Percentiles rank a stretch among this genome's conserved stretches.
These are phyloP conservation scores for Cyphomyrus plagiostoma DNA, from an alignment of 2,113 vertebrate species.

Conservation along the genomic window DNA sequence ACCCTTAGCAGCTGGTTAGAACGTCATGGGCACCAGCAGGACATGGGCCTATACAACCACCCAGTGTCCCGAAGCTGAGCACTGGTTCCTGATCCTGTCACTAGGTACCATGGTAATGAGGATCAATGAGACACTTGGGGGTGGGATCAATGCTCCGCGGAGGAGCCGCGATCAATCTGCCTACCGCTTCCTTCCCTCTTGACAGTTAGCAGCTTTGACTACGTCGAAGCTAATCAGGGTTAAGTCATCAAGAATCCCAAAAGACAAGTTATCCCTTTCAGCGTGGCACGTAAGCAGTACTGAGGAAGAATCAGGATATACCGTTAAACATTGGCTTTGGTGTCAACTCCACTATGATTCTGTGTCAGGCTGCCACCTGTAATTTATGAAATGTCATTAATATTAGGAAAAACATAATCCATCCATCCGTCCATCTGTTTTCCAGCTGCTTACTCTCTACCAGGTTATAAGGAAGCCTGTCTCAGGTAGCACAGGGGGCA, in stretches of 20 bases:
- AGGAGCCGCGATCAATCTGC: conserved; percentile 37
- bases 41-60: conserved; percentile 24
- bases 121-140: conserved; percentile 38
- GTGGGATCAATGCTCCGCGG: conserved; percentile 35
- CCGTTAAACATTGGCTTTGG: background rate
- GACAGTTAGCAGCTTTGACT: conserved; percentile 44
- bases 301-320: background rate
- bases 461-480: background rate
- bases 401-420: background rate
- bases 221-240: conserved; percentile 39
- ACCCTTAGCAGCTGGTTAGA: background rate
- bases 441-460: background rate
- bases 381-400: background rate
- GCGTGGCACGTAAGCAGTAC: background rate
- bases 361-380: background rate
- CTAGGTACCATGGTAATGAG: conserved; percentile 27
- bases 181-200: conserved; percentile 21
- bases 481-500: background rate
- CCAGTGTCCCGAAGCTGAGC: conserved; percentile 24
- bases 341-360: background rate
- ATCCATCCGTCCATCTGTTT: background rate
- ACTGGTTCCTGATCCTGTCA: background rate
- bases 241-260: conserved; percentile 52
- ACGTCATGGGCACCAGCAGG: background rate
- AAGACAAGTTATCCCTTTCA: conserved; percentile 35